A percentile compares a stretch with the other conserved stretches of the same genome.
Conservation (phyloP, 1,140 invertebrate species). For the Drosophila arizonae region DNA sequence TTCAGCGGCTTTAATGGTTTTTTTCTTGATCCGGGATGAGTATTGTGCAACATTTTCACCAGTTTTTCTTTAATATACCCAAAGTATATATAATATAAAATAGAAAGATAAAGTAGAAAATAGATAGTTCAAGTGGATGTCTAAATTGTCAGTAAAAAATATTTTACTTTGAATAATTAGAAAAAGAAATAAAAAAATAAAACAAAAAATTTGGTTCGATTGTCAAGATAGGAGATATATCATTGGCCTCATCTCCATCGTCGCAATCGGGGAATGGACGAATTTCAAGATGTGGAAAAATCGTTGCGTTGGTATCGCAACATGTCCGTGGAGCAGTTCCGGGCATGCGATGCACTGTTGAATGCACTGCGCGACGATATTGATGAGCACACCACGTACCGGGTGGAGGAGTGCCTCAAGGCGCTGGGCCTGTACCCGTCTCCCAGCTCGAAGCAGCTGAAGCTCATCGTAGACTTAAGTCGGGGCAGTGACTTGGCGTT, state of each 20-base stretch:
- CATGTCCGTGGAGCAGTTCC: slow-evolving; percentile 38
- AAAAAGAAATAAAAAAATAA: background rate
- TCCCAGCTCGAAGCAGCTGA: slow-evolving; percentile 10
- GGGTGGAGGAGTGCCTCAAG: slow-evolving; percentile 32
- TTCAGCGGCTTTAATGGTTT: too few species aligned
- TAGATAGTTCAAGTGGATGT: slow-evolving; percentile 8
- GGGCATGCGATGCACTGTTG: slow-evolving; percentile 35
- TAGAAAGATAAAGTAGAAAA: background rate
- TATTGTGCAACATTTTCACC: too few species aligned
- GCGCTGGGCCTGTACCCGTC: slow-evolving; percentile 43
- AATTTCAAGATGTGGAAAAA: background rate
- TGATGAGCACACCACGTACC: slow-evolving; percentile 43
- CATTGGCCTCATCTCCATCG: background rate
- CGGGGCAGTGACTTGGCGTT: slow-evolving; percentile 60
- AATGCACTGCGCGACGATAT: slow-evolving; percentile 54
- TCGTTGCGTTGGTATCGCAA: slow-evolving; percentile 57
- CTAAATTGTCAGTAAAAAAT: slow-evolving; percentile 25
- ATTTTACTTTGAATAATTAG: background rate
- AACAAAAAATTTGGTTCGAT: background rate
- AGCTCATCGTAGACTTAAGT: slow-evolving; percentile 43
- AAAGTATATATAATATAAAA: too few species aligned
- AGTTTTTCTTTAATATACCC: too few species aligned
- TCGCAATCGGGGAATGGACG: slow-evolving; percentile 12
- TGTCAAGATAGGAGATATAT: background rate
- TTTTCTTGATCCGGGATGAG: too few species aligned